Conservation (phyloP, 2,113 vertebrate species). For the Todiramphus saurophagus region DNA sequence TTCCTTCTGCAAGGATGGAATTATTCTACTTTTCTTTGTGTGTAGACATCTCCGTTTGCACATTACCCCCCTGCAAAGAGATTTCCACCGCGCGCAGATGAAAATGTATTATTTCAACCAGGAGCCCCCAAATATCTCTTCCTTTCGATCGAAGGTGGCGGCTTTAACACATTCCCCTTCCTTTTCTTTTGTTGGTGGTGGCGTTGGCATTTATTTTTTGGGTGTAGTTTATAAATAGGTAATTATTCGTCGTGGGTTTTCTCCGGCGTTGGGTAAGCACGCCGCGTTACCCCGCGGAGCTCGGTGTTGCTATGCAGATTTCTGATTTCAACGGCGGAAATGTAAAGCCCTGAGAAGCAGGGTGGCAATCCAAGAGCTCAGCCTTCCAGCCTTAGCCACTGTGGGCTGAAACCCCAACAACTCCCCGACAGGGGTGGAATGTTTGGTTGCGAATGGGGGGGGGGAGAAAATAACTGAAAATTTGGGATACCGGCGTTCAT, state of each 20-base stretch:
- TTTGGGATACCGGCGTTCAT: not conserved
- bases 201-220: not conserved
- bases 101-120: not conserved
- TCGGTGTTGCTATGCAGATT: constrained; percentile 36
- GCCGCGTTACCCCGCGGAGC: not conserved
- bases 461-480: not conserved
- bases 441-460: not conserved
- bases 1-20: not conserved
- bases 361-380: not conserved
- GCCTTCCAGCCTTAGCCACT: not conserved
- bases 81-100: not conserved
- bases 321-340: not conserved
- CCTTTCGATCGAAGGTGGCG: not conserved
- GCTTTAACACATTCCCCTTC: not conserved
- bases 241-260: not conserved
- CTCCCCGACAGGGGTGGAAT: not conserved
- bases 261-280: not conserved
- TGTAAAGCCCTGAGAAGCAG: not conserved
- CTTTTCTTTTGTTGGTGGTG: not conserved
- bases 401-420: rapidly evolving
- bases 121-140: not conserved
- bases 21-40: not conserved
- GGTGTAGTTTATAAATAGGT: not conserved
- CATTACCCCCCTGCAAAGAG: not conserved
- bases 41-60: not conserved